Base-by-base conservation (phyloP, 2,113 vertebrate genomes). In the Carollia perspicillata region DNA sequence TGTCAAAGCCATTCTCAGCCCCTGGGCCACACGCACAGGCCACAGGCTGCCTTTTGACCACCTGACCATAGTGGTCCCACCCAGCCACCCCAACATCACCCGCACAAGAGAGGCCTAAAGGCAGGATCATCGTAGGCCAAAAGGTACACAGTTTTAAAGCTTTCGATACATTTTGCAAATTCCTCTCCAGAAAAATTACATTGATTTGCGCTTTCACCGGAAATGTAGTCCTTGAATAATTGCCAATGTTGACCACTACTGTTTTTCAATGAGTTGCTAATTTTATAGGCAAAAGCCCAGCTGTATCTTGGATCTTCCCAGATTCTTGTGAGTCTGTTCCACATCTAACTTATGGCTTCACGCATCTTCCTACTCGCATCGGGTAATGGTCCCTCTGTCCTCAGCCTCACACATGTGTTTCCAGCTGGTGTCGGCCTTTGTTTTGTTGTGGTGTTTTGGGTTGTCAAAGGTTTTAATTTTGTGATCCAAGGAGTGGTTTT, bases 181-280 rank as follows among this genome's bases (percentile, higher is more conserved):
- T n/a, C 63, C 72, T 78, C 69, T 71, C 33, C 28, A 13, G 37
- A 20, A 44, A 23, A 58, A 58, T 42, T n/a, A 35, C 28, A 6
- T 1, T 3, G 0, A 5, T 5, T 10, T 20, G 0, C 7, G 3
- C 40, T 20, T 14, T 23, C 6, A 7, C 49, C 37, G 0, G 9
- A 55, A 16, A 18, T 11, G 37, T 3, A 14, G 22, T 40, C 58
- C 53, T 69, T 53, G 65, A 42, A 51, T 78, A 51, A 49, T 49
- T 51, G 47, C 74, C 74, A 51, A 13, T 35, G 49, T 8, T 51
- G 49, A 35, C 75, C 47, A 53, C 33, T 23, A 35, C 33, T 22
- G 17, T n/a, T n/a, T 51, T 51, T 51, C 51, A 78, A 20, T 3
- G 44, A 30, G 74, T 47, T 10, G 20, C 69, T 53, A 28, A 53